Conservation (phyloP, 2,113 vertebrate genomes). For the Tauraco erythrolophus region DNA sequence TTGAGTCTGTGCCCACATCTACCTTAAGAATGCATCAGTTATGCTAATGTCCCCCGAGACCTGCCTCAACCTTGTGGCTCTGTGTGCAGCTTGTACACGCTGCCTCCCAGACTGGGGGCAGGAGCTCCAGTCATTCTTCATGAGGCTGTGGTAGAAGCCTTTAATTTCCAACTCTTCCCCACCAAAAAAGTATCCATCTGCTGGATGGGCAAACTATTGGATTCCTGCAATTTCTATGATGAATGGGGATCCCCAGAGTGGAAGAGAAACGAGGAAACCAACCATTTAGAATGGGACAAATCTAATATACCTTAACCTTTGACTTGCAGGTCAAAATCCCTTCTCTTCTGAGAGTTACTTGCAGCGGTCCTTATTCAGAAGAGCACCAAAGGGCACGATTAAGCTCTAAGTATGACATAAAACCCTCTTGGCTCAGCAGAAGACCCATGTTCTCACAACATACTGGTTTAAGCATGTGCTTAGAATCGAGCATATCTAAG, state of each 20-base stretch:
- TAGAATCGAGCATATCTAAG: fast-evolving
- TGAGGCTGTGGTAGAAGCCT: neutral
- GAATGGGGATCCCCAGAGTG: neutral
- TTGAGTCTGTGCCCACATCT: neutral
- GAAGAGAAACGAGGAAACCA: neutral
- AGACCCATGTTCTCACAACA: neutral
- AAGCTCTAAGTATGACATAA: neutral
- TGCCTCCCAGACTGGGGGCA: neutral
- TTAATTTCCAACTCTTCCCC: neutral
- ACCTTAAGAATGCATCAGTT: fast-evolving
- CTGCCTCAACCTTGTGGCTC: fast-evolving
- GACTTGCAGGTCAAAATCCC: neutral
- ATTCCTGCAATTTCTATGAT: neutral
- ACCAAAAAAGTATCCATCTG: neutral
- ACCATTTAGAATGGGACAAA: neutral
- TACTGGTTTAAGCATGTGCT: neutral
- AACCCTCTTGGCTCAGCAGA: neutral
- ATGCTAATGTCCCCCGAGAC: neutral
- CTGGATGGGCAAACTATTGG: neutral
- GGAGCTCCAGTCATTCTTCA: neutral
- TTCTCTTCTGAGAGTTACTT: neutral
- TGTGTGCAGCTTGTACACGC: fast-evolving
- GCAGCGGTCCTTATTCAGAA: neutral
- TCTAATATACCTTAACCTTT: neutral
- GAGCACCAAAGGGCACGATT: neutral